Evolutionary conservation across 2,888 invertebrate species (phyloP), one percentile per base, ranked within the genome.

Genomic region (Hoplodrina blanda): DNA sequence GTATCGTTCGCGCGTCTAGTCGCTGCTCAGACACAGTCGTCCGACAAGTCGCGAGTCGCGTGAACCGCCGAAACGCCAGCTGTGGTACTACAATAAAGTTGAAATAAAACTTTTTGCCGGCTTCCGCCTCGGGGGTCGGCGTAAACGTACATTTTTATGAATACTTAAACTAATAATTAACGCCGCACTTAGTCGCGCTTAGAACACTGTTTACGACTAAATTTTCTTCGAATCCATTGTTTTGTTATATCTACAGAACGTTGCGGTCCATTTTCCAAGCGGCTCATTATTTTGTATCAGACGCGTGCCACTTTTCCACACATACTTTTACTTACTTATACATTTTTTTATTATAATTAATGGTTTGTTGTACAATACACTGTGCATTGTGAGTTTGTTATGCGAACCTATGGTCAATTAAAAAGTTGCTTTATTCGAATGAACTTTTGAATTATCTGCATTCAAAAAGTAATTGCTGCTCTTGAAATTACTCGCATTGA

Each of bases 121-220:
- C 85, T 88, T 89, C 89, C 89, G 89, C 85, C 76, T 82, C 81
- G 76, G 82, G 85, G 86, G 84, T 85, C 86, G 85, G 78, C 71
- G 86, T 87, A 83, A 87, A 87, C 83, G 86, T 76, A 82, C 85
- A 85, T 88, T 91, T 92, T 92, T 93, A 92, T 93, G 91, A 91
- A 93, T 91, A 92, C 92, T 91, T 91, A 92, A 93, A 91, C 90
- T 93, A 93, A 93, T 93, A 93, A 93, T 93, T 93, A 93, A 91
- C 92, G 88, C 89, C 85, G 86, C 91, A 91, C 90, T 74, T 90
- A 91, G 90, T 90, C 89, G 87, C 90, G 90, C 91, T 91, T 91
- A 91, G 90, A 90, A 91, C 90, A 85, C 85, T 90, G 90, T 92
- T 92, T 91, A 92, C 89, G 90, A 91, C 89, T 88, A 87, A 88